Conservation (phyloP, 2,113 vertebrate genomes). For the Ailurus styani region DNA sequence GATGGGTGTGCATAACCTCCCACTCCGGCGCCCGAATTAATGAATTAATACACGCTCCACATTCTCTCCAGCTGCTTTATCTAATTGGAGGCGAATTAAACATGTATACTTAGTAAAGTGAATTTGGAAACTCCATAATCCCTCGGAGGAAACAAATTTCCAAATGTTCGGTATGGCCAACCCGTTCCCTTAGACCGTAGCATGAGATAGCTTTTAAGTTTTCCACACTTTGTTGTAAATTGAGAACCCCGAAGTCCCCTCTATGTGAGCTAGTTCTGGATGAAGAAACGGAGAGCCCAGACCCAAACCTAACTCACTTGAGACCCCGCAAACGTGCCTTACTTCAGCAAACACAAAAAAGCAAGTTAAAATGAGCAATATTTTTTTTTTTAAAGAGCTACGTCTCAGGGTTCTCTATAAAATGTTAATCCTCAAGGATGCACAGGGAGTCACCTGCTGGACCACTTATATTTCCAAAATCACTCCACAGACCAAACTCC, state of each 20-base stretch:
- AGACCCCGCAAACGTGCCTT: fast-evolving
- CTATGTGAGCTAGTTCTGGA: fast-evolving
- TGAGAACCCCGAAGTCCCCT: neutral
- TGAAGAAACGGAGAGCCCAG: neutral
- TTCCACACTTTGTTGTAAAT: neutral
- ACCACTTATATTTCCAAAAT: neutral
- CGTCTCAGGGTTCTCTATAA: neutral
- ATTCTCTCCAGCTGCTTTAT: neutral
- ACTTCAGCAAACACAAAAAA: neutral
- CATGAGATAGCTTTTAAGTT: neutral
- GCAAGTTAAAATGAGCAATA: neutral
- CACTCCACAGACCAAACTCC: neutral
- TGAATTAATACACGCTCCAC: neutral
- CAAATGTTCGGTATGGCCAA: neutral
- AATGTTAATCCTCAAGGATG: neutral
- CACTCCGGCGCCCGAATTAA: neutral
- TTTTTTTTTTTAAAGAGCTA: neutral
- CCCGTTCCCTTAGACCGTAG: neutral
- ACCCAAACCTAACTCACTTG: neutral
- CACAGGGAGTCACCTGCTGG: neutral
- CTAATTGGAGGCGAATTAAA: conserved; percentile 39
- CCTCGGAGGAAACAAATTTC: neutral
- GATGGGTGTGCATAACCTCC: neutral
- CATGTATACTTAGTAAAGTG: neutral
- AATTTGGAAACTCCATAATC: neutral